These are phyloP conservation scores for Nephrotoma guestfalica DNA, from an alignment of 2,888 invertebrate species.

Conservation along the genomic window DNA sequence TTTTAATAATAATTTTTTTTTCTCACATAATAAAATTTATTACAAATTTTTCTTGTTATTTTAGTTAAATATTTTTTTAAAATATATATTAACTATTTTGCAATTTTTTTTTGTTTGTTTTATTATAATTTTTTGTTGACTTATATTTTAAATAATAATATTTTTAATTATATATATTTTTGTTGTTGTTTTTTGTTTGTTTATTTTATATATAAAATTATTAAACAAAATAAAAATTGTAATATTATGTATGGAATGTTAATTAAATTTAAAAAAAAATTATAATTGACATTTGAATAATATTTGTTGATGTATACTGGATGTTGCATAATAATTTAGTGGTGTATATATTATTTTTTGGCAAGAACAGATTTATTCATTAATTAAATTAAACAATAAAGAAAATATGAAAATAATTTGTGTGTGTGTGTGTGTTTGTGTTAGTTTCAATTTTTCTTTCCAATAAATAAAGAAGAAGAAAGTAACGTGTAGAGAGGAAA, in stretches of 20 bases:
- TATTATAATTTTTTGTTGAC: not conserved
- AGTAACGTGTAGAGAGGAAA: not conserved
- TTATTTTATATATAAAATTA: not conserved
- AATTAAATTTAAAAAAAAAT: not conserved
- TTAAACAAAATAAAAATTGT: not conserved
- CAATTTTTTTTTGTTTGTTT: not conserved
- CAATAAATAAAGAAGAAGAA: not conserved
- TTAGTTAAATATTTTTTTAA: not conserved
- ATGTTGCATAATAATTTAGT: not conserved
- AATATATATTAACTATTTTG: not conserved
- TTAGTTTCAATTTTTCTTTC: not conserved
- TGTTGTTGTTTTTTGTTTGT: not conserved
- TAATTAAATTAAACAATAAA: not conserved
- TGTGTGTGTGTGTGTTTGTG: not conserved
- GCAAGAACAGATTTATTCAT: not conserved
- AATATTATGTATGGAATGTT: not conserved
- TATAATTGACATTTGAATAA: not conserved
- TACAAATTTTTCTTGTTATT: not conserved
- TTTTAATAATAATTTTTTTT: not conserved
- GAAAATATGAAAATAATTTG: not conserved
- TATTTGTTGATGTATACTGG: not conserved
- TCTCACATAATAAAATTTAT: not conserved
- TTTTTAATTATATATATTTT: not conserved
- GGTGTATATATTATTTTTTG: not conserved
- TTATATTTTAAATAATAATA: not conserved